phyloP scores from a whole-genome alignment of 2,113 vertebrate genomes.

The Microtus richardsoni region DNA sequence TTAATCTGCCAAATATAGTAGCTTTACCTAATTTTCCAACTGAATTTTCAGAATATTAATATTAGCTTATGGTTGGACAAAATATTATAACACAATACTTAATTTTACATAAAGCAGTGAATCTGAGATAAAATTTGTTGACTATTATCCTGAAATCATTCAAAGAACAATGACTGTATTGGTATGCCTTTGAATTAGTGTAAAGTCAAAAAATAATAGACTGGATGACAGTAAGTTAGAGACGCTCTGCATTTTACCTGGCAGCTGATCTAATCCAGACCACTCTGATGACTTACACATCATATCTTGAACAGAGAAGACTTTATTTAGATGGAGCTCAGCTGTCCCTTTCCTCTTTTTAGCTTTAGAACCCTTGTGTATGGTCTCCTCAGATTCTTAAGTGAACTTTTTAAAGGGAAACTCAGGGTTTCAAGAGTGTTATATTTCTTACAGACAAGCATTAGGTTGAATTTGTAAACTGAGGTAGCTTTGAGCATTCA shows the following conservation, averaged over 20 bases:
- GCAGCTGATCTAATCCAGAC: background rate
- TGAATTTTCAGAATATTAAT: background rate
- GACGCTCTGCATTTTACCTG: background rate
- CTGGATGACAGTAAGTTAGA: background rate
- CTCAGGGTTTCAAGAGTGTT: background rate
- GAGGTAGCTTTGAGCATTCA: background rate
- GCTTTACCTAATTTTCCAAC: background rate
- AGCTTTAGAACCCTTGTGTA: background rate
- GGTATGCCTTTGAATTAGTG: background rate
- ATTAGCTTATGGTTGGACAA: background rate
- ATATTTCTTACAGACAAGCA: background rate
- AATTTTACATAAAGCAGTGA: background rate
- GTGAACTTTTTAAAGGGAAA: background rate
- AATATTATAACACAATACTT: background rate
- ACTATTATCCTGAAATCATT: background rate
- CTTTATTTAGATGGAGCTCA: background rate
- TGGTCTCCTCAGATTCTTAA: background rate
- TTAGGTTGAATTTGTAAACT: background rate
- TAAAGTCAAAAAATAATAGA: background rate
- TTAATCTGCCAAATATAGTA: background rate
- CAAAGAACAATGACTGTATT: background rate
- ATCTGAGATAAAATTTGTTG: too few species aligned
- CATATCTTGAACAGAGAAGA: background rate
- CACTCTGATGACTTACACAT: background rate
- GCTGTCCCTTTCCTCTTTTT: background rate